Evolutionary conservation across 2,113 vertebrate genomes (phyloP).

Genomic region (Nothobranchius kuhntae): DNA sequence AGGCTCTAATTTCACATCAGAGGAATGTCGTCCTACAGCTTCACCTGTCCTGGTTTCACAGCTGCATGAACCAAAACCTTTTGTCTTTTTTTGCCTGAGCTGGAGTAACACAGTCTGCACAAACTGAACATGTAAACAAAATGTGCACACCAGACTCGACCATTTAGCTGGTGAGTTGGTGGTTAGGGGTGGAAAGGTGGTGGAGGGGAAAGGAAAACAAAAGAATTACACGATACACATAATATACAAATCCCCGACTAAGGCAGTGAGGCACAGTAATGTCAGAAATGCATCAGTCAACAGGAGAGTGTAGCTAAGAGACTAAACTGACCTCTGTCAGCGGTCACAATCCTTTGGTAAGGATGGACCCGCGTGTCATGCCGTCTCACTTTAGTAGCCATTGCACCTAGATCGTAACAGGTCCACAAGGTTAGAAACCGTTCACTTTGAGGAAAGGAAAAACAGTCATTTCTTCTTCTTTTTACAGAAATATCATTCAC

Average conservation of each 20-base stretch:
- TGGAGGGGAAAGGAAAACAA: constrained; percentile 18
- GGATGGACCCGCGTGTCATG: constrained; percentile 88
- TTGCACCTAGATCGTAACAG: constrained; percentile 86
- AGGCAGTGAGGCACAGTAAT: constrained; percentile 71
- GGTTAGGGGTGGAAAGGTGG: constrained; percentile 39
- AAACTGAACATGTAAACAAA: constrained; percentile 72
- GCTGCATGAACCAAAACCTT: constrained; percentile 58
- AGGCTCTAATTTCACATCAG: constrained; percentile 70
- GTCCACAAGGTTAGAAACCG: constrained; percentile 84
- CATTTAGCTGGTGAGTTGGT: constrained; percentile 68
- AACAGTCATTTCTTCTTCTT: constrained; percentile 54
- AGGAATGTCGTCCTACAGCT: constrained; percentile 69
- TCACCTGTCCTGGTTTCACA: constrained; percentile 61
- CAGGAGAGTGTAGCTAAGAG: constrained; percentile 71
- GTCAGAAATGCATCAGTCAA: constrained; percentile 72
- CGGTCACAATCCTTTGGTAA: constrained; percentile 90
- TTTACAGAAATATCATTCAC: constrained; percentile 75
- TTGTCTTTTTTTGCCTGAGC: constrained; percentile 69
- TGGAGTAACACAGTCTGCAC: constrained; percentile 61
- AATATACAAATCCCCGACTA: constrained; percentile 66
- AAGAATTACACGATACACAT: constrained; percentile 51
- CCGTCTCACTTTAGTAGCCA: constrained; percentile 88
- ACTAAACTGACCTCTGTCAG: constrained; percentile 89
- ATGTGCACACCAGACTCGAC: constrained; percentile 72
- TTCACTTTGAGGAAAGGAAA: constrained; percentile 70